A percentile compares a stretch with the other conserved stretches of the same genome.
Evolutionary conservation across 2,113 vertebrate species (phyloP).

Genomic region (Caranx melampygus): DNA sequence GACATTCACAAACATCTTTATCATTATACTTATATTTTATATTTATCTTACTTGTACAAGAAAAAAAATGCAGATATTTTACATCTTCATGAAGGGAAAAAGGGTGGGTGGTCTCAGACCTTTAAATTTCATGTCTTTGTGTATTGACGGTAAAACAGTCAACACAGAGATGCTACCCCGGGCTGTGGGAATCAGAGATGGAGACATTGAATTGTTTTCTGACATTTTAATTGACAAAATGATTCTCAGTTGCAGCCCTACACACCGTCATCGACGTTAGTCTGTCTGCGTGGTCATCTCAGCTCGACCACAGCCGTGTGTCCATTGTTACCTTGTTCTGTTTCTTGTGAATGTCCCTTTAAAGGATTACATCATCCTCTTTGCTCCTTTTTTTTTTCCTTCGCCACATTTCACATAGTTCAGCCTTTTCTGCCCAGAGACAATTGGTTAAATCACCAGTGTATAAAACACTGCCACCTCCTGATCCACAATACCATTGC

Average conservation of each 20-base stretch:
- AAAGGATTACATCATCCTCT: constrained; percentile 79
- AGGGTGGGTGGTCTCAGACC: too few relatives aligned
- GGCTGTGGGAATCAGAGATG: neutral
- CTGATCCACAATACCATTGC: constrained; percentile 44
- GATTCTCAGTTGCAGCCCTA: neutral
- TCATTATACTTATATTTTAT: too few relatives aligned
- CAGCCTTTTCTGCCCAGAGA: constrained; percentile 82
- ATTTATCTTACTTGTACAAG: too few relatives aligned
- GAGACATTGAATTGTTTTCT: neutral
- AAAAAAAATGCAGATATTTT: too few relatives aligned
- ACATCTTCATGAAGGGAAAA: too few relatives aligned
- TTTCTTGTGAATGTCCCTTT: constrained; percentile 68
- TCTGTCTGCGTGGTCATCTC: neutral
- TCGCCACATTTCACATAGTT: constrained; percentile 69
- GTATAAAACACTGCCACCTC: constrained; percentile 77
- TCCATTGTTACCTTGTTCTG: constrained; percentile 33
- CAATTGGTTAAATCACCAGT: constrained; percentile 78
- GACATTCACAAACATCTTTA: neutral
- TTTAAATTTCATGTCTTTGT: neutral
- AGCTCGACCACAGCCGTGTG: neutral
- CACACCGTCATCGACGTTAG: neutral
- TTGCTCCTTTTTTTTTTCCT: constrained; percentile 47
- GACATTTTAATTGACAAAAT: neutral
- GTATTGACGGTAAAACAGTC: neutral
- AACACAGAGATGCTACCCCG: neutral